Percentiles rank a stretch among this genome's conserved stretches.
Evolutionary conservation across 2,797 vertebrate genomes (phyloP).

Genomic region (Spea hammondii): DNA sequence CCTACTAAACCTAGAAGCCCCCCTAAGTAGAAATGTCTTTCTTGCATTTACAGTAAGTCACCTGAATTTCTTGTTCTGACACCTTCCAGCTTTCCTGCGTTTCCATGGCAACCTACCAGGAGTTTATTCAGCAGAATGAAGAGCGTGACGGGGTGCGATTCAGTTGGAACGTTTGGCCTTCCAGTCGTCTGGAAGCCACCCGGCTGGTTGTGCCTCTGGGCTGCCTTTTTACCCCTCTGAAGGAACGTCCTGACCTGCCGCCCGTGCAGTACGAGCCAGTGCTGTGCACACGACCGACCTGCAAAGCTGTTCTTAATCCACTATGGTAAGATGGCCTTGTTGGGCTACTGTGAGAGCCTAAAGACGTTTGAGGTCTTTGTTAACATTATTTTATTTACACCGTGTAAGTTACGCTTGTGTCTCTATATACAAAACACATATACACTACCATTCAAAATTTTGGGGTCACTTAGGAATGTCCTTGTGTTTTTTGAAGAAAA

Average conservation of each 20-base stretch:
- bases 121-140: conserved; percentile 98
- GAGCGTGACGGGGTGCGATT: conserved; percentile 93
- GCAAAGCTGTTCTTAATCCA: conserved; percentile 94
- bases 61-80: not conserved
- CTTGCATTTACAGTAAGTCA: no score
- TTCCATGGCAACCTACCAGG: conserved; percentile 87
- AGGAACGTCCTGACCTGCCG: conserved; percentile 86
- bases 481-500: no score
- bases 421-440: no score
- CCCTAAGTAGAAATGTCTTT: no score
- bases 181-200: conserved; percentile 90
- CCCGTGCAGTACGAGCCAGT: conserved; percentile 95
- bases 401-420: no score
- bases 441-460: no score
- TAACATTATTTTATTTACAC: no score
- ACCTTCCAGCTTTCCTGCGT: conserved; percentile 20
- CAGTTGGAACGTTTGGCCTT: conserved; percentile 99
- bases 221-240: conserved; percentile 92
- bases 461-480: no score
- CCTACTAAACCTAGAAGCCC: no score
- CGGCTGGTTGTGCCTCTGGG: conserved; percentile 91
- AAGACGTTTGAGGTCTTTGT: not conserved
- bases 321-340: conserved; percentile 80
- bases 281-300: conserved; percentile 87
- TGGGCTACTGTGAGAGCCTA: conserved; percentile 28